Conservation (phyloP, 2,113 vertebrate species). For the Baryphthengus martii region DNA sequence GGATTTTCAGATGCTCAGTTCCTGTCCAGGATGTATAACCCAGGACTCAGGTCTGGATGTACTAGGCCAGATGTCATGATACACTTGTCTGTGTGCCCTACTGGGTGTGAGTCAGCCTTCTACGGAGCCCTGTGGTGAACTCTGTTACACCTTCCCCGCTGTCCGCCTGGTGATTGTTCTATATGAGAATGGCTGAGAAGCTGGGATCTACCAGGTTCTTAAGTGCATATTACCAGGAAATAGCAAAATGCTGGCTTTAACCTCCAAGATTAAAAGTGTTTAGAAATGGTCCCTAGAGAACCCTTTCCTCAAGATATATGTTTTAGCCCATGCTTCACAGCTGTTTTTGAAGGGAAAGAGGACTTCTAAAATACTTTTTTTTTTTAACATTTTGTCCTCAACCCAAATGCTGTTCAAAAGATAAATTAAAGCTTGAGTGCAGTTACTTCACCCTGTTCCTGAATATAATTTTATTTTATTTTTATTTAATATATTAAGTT, state of each 20-base stretch:
- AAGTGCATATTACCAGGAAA: neutral
- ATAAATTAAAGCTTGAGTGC: neutral
- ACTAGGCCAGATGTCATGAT: neutral
- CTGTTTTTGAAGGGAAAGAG: neutral
- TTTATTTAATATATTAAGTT: neutral
- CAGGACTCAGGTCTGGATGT: neutral
- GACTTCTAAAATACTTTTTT: neutral
- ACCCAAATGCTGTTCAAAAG: neutral
- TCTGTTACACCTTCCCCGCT: neutral
- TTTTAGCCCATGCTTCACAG: neutral
- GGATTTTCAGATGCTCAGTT: neutral
- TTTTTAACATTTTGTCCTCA: neutral
- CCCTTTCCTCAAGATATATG: neutral
- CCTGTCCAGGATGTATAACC: neutral
- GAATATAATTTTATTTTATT: neutral
- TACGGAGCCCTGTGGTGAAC: neutral
- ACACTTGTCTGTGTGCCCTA: fast-evolving
- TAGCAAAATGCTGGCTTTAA: neutral
- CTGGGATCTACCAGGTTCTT: neutral
- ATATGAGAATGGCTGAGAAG: neutral
- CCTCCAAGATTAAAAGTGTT: neutral
- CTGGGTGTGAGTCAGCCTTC: neutral
- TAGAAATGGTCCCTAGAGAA: neutral
- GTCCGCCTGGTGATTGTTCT: neutral
- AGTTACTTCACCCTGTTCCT: neutral